These are phyloP conservation scores for Albula glossodonta DNA, from an alignment of 2,113 vertebrate genomes.

Conservation along the genomic window DNA sequence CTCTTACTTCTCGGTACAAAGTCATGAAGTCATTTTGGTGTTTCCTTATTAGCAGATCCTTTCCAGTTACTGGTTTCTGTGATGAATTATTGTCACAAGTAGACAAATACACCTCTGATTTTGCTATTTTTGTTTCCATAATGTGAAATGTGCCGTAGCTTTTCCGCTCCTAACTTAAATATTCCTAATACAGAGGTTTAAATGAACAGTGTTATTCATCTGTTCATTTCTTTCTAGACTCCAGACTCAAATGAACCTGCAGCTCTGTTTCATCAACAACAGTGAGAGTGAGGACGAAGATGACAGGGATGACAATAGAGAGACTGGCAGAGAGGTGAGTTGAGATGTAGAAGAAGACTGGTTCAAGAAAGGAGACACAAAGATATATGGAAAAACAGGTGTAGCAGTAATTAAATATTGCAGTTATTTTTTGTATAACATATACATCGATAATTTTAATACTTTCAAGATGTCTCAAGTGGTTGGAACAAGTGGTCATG, in stretches of 20 bases:
- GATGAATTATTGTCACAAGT: slow-evolving; percentile 28
- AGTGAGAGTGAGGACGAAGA: slow-evolving; percentile 71
- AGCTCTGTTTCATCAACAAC: slow-evolving; percentile 75
- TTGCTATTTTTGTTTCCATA: background rate
- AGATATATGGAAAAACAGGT: background rate
- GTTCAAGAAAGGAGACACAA: background rate
- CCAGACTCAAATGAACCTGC: slow-evolving; percentile 71
- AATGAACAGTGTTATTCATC: background rate
- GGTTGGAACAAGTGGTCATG: background rate
- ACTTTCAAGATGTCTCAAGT: background rate
- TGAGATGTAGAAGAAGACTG: background rate
- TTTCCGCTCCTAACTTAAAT: background rate
- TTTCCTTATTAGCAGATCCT: slow-evolving; percentile 21
- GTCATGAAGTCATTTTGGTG: background rate
- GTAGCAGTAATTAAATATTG: background rate
- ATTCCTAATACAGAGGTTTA: background rate
- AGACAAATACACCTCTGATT: background rate
- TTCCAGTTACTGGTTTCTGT: slow-evolving; percentile 37
- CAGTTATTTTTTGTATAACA: too few species aligned
- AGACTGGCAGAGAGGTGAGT: slow-evolving; percentile 28
- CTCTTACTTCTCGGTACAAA: slow-evolving; percentile 68
- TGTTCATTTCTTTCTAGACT: slow-evolving; percentile 45
- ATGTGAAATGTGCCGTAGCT: background rate
- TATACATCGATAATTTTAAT: too few species aligned
- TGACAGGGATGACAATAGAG: slow-evolving; percentile 48